phyloP scores from a whole-genome alignment of 2,797 vertebrate genomes.

The Rhincodon typus region DNA sequence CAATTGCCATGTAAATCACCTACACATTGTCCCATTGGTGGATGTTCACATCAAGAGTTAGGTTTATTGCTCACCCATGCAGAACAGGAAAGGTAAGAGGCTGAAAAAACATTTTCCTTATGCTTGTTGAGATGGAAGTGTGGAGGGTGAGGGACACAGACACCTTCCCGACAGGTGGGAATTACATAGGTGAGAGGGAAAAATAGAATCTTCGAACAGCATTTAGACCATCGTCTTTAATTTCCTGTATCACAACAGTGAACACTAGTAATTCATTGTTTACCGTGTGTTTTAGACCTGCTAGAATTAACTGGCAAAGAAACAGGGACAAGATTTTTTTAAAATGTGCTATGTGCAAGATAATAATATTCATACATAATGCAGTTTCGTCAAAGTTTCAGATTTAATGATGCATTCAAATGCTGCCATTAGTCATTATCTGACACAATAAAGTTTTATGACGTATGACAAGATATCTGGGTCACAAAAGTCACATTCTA shows the following conservation, averaged over 20 bases:
- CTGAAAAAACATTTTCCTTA: background rate
- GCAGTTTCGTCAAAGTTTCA: background rate
- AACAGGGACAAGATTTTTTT: background rate
- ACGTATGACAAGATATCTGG: background rate
- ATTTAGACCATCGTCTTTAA: background rate
- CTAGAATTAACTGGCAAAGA: no score
- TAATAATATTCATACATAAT: slow-evolving; percentile 8
- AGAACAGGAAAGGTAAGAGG: background rate
- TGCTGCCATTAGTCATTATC: background rate
- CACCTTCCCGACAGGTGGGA: background rate
- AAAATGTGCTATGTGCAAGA: background rate
- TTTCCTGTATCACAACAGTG: background rate
- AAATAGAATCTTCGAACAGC: background rate
- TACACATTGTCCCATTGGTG: background rate
- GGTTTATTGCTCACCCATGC: no score
- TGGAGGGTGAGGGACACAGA: background rate
- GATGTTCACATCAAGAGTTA: no score
- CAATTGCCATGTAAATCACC: no score
- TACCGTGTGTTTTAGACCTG: background rate
- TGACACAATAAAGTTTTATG: background rate
- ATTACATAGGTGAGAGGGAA: background rate
- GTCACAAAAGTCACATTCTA: background rate
- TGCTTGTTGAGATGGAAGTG: background rate
- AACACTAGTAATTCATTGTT: background rate
- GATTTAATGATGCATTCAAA: background rate